Evolutionary conservation across 2,888 invertebrate species (phyloP), one percentile per base, ranked within the genome.

Genomic region (Mesorhabditis belari): DNA sequence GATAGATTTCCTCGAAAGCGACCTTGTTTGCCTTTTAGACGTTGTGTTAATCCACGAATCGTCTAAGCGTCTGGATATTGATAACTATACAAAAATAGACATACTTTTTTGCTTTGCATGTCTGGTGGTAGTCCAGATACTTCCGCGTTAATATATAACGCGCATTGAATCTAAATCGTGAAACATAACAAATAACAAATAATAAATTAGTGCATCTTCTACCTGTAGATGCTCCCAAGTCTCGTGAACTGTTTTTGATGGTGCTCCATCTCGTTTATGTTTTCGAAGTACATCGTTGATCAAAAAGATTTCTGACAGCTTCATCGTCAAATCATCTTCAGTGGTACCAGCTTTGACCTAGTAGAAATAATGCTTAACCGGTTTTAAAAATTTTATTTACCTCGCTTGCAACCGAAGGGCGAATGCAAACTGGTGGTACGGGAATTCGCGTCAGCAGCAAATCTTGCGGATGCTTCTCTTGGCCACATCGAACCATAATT

Each of bases 261-360:
- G 74, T 5, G 76, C 77, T 27, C 80, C 80, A 54, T 81, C 80
- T n/a, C 70, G 66, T 91, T 93, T 71, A 79, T 93, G 90, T 57
- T 90, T 91, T 65, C 88, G 86, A 58, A 98, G 91, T 44, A 91
- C 90, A 83, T 93, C 91, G 82, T 96, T 96, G 61, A 95, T 89
- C 60, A 95, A 87, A 56, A 95, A 87, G 66, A 98, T 95, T 84
- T 95, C 94, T 0, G 91, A 90, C 74, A 96, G 87, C 82, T 94
- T 94, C 90, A 95, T 93, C 3, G 96, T 96, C 9, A 98, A 85
- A 82, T 93, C 92, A 81, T 95, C 94, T 84, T 95, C 94, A 71
- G 91, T 94, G 0, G 90, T 90, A 75, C 81, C 81, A 4, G 71
- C 62, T 58, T 71, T 71, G 4, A 71, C 69, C 64, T 71, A 68